Percentiles rank a stretch among this genome's conserved stretches.
Conservation (phyloP, 2,888 invertebrate genomes). For the Oasisia sp. region DNA sequence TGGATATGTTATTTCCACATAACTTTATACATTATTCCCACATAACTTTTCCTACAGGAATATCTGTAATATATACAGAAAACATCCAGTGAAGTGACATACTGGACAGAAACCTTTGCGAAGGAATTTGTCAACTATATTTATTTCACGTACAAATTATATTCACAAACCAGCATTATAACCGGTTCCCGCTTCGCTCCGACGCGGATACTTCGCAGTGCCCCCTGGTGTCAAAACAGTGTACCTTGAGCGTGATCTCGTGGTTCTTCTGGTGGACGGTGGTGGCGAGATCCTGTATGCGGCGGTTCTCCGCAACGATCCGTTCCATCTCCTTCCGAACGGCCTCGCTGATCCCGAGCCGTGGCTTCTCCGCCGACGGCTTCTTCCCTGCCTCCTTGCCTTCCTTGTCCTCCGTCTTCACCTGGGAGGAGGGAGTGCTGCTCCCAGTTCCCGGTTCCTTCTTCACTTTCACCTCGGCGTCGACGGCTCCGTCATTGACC, state of each 20-base stretch:
- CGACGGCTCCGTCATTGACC: not conserved
- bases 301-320: slow-evolving; percentile 88
- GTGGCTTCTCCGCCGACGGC: not conserved
- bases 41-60: not conserved
- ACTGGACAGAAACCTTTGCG: not conserved
- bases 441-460: not conserved
- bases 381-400: slow-evolving; percentile 25
- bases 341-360: slow-evolving; percentile 67
- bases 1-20: too few relatives aligned
- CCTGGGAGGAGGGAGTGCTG: not conserved
- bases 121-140: not conserved
- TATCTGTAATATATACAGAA: not conserved
- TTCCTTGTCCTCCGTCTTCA: slow-evolving; percentile 25
- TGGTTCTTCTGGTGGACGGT: slow-evolving; percentile 93
- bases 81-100: not conserved
- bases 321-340: slow-evolving; percentile 87
- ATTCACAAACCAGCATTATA: not conserved
- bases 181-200: not conserved
- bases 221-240: not conserved
- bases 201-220: not conserved
- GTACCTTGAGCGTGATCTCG: slow-evolving; percentile 84
- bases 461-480: not conserved
- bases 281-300: slow-evolving; percentile 90
- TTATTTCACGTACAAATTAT: not conserved
- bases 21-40: not conserved